These are phyloP conservation scores for Drosophila rhopaloa DNA, from an alignment of 1,140 invertebrate species.

Conservation along the genomic window DNA sequence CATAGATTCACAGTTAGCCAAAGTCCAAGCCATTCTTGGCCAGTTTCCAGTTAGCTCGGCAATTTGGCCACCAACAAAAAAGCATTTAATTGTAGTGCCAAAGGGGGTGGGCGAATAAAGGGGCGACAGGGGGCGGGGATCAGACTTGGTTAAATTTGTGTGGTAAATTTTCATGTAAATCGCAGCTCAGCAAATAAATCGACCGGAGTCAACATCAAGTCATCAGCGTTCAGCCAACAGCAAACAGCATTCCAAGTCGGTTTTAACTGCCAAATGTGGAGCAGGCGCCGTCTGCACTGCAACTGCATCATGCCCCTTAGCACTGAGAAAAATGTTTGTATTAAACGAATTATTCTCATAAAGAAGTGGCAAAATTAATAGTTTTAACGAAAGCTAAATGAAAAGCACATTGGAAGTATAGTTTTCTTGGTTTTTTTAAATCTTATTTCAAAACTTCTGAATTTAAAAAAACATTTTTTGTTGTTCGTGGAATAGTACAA, in stretches of 20 bases:
- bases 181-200: constrained; percentile 71
- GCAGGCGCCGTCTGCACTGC: constrained; percentile 18
- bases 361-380: too few relatives aligned
- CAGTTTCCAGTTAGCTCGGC: constrained; percentile 38
- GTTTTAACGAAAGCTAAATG: too few relatives aligned
- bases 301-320: constrained; percentile 1
- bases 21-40: constrained; percentile 39
- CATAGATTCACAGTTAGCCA: constrained; percentile 31
- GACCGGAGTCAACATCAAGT: constrained; percentile 61
- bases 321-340: not conserved
- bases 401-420: too few relatives aligned
- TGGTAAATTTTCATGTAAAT: constrained; percentile 53
- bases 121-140: constrained; percentile 3
- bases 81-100: constrained; percentile 34
- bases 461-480: too few relatives aligned
- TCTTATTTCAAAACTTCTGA: too few relatives aligned
- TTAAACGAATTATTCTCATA: too few relatives aligned
- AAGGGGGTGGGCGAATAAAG: constrained; percentile 2
- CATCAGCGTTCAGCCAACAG: constrained; percentile 58
- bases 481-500: too few relatives aligned
- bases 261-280: constrained; percentile 45
- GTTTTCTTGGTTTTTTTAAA: too few relatives aligned
- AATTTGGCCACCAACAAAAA: constrained; percentile 51
- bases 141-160: constrained; percentile 31
- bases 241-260: constrained; percentile 68